Evolutionary conservation across 2,113 vertebrate species (phyloP), one percentile per base, ranked within the genome.

Genomic region (Petromus typicus): DNA sequence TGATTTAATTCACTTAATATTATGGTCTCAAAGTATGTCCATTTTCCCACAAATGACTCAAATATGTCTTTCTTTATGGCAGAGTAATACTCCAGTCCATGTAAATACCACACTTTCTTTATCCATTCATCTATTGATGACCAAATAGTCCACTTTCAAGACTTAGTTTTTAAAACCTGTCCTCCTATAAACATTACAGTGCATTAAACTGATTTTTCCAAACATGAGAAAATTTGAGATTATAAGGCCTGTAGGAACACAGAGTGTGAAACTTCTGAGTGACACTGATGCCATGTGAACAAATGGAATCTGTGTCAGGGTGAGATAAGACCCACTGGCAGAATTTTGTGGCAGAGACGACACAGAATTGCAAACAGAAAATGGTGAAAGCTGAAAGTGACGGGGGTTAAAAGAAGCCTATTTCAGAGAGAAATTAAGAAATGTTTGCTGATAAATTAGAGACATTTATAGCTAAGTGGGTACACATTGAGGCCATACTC

Each of bases 331-430:
- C 64, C 37, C 22, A 22, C 1, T 78, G n/a, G 5, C 56, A 75
- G 6, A 90, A 67, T 54, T 66, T 20, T 80, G 59, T 48, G 61
- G 71, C 34, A 43, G 12, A 25, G 17, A 0, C 48, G 71, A 7
- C 25, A 54, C 90, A 87, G 32, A 66, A 88, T n/a, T 73, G 92
- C 9, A 54, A 81, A 17, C 18, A 91, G 34, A 69, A 94, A 89
- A 87, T 16, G 37, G 23, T 59, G 92, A 89, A 96, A 93, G n/a
- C 23, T 89, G 25, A 34, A 93, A 45, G 16, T 57, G 23, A 22
- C 22, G 84, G 30, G 57, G 2, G 25, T 79, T 82, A 54, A 81
- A 14, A n/a, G 57, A 81, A 34, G 43, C 27, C 0, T 30, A 69
- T 30, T 66, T 78, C 7, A 64, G 59, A 45, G 40, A 71, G 10